Evolutionary conservation across 1,140 invertebrate genomes (phyloP).

Genomic region (Zaprionus gabonicus): DNA sequence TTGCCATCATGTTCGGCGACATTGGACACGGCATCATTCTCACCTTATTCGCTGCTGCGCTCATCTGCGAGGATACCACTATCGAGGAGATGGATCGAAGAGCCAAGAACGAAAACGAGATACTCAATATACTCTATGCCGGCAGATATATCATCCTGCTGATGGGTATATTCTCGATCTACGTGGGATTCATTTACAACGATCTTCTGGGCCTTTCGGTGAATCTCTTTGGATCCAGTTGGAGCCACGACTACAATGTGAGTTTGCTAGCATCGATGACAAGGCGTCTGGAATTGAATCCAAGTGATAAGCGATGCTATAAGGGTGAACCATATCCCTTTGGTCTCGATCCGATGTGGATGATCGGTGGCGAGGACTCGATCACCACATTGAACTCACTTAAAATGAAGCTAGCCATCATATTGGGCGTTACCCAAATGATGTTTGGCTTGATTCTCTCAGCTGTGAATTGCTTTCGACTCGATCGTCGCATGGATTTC

Average conservation of each 20-base stretch:
- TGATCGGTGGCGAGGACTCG: conserved; percentile 95
- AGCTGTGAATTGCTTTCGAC: conserved; percentile 95
- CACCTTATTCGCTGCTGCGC: conserved; percentile 86
- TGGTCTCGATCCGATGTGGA: conserved; percentile 92
- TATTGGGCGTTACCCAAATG: conserved; percentile 98
- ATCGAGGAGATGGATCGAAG: conserved; percentile 88
- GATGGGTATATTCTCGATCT: conserved; percentile 98
- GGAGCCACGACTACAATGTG: conserved; percentile 91
- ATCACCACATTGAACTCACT: conserved; percentile 98
- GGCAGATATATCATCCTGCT: conserved; percentile 98
- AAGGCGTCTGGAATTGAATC: conserved; percentile 88
- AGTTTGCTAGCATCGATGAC: conserved; percentile 73
- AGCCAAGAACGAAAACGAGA: conserved; percentile 93
- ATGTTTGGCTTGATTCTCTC: conserved; percentile 96
- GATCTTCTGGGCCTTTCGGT: conserved; percentile 97
- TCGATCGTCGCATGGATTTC: conserved; percentile 91
- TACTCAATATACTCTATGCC: conserved; percentile 97
- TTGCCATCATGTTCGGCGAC: conserved; percentile 92
- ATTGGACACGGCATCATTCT: conserved; percentile 89
- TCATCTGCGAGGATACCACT: conserved; percentile 90
- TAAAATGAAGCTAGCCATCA: conserved; percentile 99
- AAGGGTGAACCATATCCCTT: conserved; percentile 81
- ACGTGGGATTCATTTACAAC: conserved; percentile 98
- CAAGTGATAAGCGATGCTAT: conserved; percentile 89
- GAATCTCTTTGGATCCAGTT: conserved; percentile 96